Evolutionary conservation across 2,113 vertebrate genomes (phyloP), one percentile per base, ranked within the genome.

Genomic region (Onychostruthus taczanowskii): DNA sequence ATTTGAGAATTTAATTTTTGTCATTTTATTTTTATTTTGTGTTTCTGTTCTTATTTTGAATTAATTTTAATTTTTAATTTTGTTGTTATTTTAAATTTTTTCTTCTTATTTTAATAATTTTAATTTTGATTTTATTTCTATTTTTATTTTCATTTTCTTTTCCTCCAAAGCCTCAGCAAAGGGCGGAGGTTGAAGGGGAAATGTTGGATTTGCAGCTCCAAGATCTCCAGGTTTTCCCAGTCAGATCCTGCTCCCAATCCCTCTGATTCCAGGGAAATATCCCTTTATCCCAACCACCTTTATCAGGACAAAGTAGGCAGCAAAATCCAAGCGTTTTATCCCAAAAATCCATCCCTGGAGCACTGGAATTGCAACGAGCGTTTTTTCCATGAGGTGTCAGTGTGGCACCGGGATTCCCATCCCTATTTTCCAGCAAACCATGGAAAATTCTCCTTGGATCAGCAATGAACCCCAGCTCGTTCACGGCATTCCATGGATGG

Each of bases 361-460:
- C 0, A 0, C 23, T 1, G 56, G 52, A 7, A 16, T 37, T 93
- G 96, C 22, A 95, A 68, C 2, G 16, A 74, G 56, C 5, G 30
- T 31, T 44, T 56, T 47, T 56, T 30, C 98, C 98, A 96, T 10
- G 26, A 89, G 98, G 93, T 98, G 98, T 97, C 98, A 95, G 97
- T 97, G 96, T 95, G 37, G 92, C 79, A 90, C 68, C 20, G 55
- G 89, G 21, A 55, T 76, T 95, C 30, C 16, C 55, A n/a, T 24
- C 91, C 93, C 62, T 33, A 86, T 86, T 96, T 80, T 77, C 82
- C 86, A 84, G 89, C 96, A 89, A 84, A 88, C 75, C 92, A 79
- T 87, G 95, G 94, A 84, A 97, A 92, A 75, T 81, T 95, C 90
- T 89, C 96, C 96, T 23, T 80, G 46, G 94, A 70, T 92, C 33